Evolutionary conservation across 2,888 invertebrate genomes (phyloP).

Genomic region (Acanthosepion pharaonis): DNA sequence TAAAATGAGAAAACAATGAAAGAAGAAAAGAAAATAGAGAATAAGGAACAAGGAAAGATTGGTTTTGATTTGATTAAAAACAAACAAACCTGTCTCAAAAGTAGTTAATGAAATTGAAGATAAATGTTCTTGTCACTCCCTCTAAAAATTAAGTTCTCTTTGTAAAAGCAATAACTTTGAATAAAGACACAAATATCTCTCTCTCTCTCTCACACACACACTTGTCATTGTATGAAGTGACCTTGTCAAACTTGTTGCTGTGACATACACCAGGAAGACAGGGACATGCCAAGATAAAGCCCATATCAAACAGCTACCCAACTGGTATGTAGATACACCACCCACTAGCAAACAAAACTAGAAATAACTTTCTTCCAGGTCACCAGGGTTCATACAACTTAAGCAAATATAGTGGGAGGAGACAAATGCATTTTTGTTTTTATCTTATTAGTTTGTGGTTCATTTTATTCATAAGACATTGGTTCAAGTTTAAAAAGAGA

Average conservation of each 20-base stretch:
- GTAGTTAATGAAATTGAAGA: too few relatives aligned
- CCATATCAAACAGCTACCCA: background rate
- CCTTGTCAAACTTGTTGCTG: conserved; percentile 13
- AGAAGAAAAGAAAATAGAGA: too few relatives aligned
- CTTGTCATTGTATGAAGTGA: background rate
- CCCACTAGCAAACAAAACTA: background rate
- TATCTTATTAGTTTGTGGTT: too few relatives aligned
- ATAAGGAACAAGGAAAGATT: too few relatives aligned
- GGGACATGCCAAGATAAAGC: background rate
- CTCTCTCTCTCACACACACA: background rate
- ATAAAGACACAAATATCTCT: background rate
- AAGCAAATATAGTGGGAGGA: too few relatives aligned
- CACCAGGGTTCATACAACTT: too few relatives aligned
- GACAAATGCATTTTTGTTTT: too few relatives aligned
- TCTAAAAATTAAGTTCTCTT: background rate
- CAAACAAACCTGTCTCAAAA: too few relatives aligned
- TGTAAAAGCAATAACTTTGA: background rate
- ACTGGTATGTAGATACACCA: background rate
- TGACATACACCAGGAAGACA: background rate
- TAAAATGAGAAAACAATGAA: too few relatives aligned
- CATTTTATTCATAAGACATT: too few relatives aligned
- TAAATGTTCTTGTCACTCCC: background rate
- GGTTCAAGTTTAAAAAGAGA: too few relatives aligned
- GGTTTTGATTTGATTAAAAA: too few relatives aligned
- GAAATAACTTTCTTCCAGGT: background rate